Conservation (phyloP, 2,113 vertebrate genomes). For the Regulus satrapa region DNA sequence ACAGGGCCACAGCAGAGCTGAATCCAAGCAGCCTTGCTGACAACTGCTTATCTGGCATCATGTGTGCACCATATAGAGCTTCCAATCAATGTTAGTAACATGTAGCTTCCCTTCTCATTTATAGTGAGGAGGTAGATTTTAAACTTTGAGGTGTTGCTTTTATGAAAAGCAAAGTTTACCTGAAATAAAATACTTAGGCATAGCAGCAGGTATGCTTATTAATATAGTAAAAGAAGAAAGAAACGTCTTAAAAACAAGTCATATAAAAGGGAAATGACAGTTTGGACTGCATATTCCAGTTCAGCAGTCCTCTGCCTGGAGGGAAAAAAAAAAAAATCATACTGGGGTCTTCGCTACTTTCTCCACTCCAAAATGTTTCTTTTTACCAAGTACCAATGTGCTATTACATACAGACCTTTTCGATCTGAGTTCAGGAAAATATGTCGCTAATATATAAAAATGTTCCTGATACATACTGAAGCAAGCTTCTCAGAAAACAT, state of each 20-base stretch:
- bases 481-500: neutral
- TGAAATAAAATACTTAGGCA: neutral
- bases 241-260: neutral
- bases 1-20: neutral
- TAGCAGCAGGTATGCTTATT: neutral
- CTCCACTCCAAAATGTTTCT: neutral
- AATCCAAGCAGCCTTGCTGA: neutral
- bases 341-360: neutral
- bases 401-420: neutral
- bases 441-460: no score
- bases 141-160: neutral
- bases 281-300: neutral
- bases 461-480: neutral
- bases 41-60: neutral
- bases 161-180: neutral
- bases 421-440: neutral
- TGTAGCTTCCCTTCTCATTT: neutral
- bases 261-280: neutral
- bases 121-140: neutral
- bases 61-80: neutral
- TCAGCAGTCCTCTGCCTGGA: neutral
- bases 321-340: neutral
- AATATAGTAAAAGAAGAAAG: rapidly evolving
- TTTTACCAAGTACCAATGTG: neutral
- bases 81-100: neutral